Evolutionary conservation across 1,140 invertebrate species (phyloP), one percentile per base, ranked within the genome.

Genomic region (Drosophila cardini): DNA sequence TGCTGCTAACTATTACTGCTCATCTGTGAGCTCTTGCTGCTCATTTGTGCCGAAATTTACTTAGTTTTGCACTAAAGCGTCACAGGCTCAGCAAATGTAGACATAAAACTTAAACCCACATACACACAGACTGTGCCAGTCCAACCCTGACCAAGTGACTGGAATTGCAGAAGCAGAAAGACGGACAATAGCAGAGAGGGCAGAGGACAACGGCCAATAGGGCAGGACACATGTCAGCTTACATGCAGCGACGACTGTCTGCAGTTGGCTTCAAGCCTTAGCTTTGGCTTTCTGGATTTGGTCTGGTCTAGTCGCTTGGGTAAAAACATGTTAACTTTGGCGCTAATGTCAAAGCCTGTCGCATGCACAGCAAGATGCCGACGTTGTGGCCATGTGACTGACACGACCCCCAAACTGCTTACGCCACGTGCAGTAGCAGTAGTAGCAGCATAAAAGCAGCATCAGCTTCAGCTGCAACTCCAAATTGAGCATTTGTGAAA

Each of bases 61-160:
- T 86, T 86, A 82, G 83, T 83, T 87, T 75, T 62, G 83, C 83
- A 86, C 83, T 82, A 87, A 82, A 82, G 83, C 83, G 77, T 63
- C 83, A 76, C 69, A 83, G 72, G 76, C 83, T 76, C 69, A 61
- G 38, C 67, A 78, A 70, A 86, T 86, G 75, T 87, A 82, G 83
- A 87, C 83, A 86, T 86, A 79, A 82, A 86, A 87, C 83, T 82
- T 82, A 76, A 86, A 82, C 63, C 85, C 73, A 76, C 77, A 79
- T 13, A 40, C 56, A 43, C 55, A 42, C 5, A n/a, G 32, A 26
- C 56, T 26, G 21, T 26, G 5, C 21, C 4, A 26, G 21, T 26
- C 21, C 21, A 26, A 56, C 40, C 21, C 60, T 55, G 50, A 56
- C 60, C 61, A 58, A 69, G 46, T 58, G 43, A 21, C 43, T 46